Base-by-base conservation (phyloP, 2,888 invertebrate species). In the Clivina fossor region DNA sequence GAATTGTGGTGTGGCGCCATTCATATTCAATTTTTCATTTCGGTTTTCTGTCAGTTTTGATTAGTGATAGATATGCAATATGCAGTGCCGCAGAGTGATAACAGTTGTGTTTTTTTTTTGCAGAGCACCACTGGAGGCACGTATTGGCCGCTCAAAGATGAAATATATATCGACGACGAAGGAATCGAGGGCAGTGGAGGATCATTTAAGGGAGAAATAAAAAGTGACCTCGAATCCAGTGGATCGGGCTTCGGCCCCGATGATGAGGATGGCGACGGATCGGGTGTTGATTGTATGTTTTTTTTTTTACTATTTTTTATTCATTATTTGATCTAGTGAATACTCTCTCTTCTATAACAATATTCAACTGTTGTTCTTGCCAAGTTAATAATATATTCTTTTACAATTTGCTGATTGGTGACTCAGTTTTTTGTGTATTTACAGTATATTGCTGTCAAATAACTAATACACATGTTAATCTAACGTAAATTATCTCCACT, bases 241-340 rank as follows among this genome's bases (percentile, higher is more conserved):
- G 91, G 91, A 67, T 90, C 90, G 72, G 91, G 91, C 62, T 85
- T 83, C 77, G 90, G 90, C 62, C 86, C 87, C 61, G 88, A 88
- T 78, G 90, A 90, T 80, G 90, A 90, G 70, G 89, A 85, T 67
- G 80, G 78, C 50, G 64, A 64, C 35, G 47, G 41, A 20, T 58
- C 56, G 58, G 44, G 33, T 49, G 49, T 26, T 33, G 49, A 49
- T 43, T 49, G 57, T 58, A 41, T 51, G 56, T 56, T 41, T 37
- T 30, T 28, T 8, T 35, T 51, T n/a, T n/a, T n/a, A n/a, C n/a
- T n/a, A n/a, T n/a, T n/a, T n/a, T n/a, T n/a, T n/a, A n/a, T n/a
- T n/a, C n/a, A n/a, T n/a, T n/a, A n/a, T n/a, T n/a, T n/a, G n/a
- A n/a, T n/a, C n/a, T n/a, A n/a, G n/a, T n/a, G n/a, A n/a, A n/a